Base-by-base conservation (phyloP, 1,140 invertebrate genomes). In the Papilio polytes region DNA sequence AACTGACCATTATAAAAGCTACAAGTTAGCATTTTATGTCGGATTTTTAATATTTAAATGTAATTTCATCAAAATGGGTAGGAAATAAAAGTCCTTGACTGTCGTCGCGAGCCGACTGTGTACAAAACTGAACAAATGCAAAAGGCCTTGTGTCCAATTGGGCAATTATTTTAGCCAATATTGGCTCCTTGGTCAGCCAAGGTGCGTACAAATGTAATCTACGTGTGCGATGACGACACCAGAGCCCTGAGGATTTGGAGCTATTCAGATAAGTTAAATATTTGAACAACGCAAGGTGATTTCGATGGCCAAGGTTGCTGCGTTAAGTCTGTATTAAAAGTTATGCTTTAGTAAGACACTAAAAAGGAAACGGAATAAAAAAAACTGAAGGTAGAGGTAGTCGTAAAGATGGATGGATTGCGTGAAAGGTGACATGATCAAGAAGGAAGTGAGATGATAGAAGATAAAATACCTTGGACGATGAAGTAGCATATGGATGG, bases 131-230 rank as follows among this genome's bases (percentile, higher is more conserved):
- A 51, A 26, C 74, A 76, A 76, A 76, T 76, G 13, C 20, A 31
- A 51, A 48, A 51, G 74, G 48, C 74, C 74, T 76, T 76, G 74
- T 76, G 74, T 76, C 74, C 74, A 48, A 76, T 76, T 76, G 74
- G 74, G 74, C 74, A 76, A 76, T 76, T 53, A 76, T 76, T 74
- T 46, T 22, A 74, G 12, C 48, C 74, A 48, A 51, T 74, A 74
- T 74, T 74, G 74, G 74, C 63, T 70, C 10, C 22, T 31, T 70
- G 26, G 63, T n/a, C 20, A 15, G 20, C 63, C 26, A 70, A 70
- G 63, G 63, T 70, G 9, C 26, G 10, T 70, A 66, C 63, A 31
- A 70, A 63, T 22, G 18, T 26, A 22, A 31, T 63, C 20, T 63
- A 26, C 31, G 63, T 70, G 26, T 15, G 18, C 13, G 26, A 70